Conservation (phyloP, 2,113 vertebrate genomes). For the Progne subis region DNA sequence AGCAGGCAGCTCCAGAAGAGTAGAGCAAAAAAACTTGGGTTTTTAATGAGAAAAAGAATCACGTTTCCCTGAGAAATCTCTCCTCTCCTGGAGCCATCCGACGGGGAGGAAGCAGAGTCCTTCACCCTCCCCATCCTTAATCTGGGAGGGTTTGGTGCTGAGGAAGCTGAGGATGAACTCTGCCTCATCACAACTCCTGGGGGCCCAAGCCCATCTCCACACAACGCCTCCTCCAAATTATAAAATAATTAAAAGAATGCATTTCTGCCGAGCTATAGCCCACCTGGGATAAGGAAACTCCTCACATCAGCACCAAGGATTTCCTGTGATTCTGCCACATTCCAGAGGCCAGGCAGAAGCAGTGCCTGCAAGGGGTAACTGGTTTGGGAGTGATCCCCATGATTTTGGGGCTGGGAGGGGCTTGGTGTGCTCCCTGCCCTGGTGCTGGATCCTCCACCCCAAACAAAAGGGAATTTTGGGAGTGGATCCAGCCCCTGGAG, state of each 20-base stretch:
- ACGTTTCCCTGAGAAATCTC: neutral
- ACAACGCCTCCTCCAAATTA: neutral
- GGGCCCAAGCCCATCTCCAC: neutral
- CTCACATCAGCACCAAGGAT: neutral
- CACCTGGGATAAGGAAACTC: neutral
- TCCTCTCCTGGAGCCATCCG: neutral
- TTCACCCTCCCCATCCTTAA: neutral
- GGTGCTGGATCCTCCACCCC: neutral
- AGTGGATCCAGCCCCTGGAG: neutral
- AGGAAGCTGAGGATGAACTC: neutral
- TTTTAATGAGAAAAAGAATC: neutral
- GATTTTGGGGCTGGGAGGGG: neutral
- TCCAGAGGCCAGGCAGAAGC: neutral
- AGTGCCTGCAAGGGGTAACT: neutral
- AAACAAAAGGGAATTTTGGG: neutral
- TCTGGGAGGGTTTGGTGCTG: neutral
- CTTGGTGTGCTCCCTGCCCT: too few species aligned
- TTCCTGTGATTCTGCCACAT: neutral
- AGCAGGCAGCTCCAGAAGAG: neutral
- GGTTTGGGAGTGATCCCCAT: neutral
- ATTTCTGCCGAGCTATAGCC: fast-evolving
- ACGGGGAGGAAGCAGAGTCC: fast-evolving
- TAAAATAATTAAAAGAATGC: neutral
- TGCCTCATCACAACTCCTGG: neutral
- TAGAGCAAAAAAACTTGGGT: neutral